Percentiles rank a stretch among this genome's conserved stretches.
Evolutionary conservation across 2,797 vertebrate genomes (phyloP).

Genomic region (Babyrousa celebensis): DNA sequence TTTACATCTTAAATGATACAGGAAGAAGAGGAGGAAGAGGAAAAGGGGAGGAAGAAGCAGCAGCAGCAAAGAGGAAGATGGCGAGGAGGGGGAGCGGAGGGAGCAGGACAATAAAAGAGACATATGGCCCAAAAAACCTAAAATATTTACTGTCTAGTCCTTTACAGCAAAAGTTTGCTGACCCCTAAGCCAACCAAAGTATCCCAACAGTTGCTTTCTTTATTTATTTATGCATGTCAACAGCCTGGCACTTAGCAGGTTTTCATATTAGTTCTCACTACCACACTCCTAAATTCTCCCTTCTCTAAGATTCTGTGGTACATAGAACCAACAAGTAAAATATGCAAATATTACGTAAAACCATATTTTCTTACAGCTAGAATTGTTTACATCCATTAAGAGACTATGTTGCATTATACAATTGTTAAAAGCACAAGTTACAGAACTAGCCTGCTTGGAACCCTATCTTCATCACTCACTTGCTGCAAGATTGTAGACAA

Average conservation of each 20-base stretch:
- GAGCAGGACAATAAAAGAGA: not conserved
- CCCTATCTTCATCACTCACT: not conserved
- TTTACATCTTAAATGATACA: not conserved
- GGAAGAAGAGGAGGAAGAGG: not conserved
- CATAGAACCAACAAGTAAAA: conserved; percentile 8
- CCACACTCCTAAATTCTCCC: not conserved
- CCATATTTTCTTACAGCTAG: not conserved
- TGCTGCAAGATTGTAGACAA: not conserved
- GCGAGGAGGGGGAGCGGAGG: not conserved
- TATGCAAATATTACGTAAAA: not conserved
- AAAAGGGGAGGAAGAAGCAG: no score
- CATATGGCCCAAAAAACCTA: not conserved
- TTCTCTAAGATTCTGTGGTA: conserved; percentile 34
- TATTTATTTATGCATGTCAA: not conserved
- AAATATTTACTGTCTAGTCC: not conserved
- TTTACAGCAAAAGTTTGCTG: not conserved
- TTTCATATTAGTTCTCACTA: not conserved
- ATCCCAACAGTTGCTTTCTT: not conserved
- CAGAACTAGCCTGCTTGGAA: not conserved
- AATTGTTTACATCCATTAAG: conserved; percentile 23
- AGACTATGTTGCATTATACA: not conserved
- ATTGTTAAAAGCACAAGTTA: not conserved
- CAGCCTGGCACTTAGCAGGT: not conserved
- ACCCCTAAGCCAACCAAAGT: not conserved
- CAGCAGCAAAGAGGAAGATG: no score